phyloP scores from a whole-genome alignment of 2,113 vertebrate species.

The Catharus fuscescens region DNA sequence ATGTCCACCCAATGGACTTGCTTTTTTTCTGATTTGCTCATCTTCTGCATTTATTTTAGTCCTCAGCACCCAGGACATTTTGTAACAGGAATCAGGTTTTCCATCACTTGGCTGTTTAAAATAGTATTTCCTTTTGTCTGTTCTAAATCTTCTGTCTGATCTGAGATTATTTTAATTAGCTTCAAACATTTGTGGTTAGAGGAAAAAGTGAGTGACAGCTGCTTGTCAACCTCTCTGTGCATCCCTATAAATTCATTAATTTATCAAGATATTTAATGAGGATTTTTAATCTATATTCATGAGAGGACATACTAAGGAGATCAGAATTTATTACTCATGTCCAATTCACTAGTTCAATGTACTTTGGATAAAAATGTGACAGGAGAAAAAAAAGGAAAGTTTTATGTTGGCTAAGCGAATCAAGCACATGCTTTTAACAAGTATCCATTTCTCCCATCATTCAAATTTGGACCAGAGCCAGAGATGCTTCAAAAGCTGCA shows the following conservation, averaged over 20 bases:
- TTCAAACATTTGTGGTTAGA: background rate
- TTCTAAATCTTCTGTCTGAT: background rate
- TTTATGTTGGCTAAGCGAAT: background rate
- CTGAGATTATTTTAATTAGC: background rate
- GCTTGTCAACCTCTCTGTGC: background rate
- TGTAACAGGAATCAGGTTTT: background rate
- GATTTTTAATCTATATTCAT: background rate
- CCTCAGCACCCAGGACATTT: background rate
- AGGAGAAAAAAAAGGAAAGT: background rate
- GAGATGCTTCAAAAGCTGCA: slow-evolving; percentile 14
- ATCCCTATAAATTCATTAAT: background rate
- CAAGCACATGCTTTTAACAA: background rate
- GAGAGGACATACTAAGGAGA: background rate
- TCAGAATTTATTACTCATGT: background rate
- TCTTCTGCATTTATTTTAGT: background rate
- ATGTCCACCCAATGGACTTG: background rate
- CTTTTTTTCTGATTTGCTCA: background rate
- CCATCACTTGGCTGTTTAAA: background rate
- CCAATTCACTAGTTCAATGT: background rate
- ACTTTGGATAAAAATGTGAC: background rate
- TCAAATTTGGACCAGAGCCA: background rate
- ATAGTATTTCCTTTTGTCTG: background rate
- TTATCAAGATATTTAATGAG: background rate
- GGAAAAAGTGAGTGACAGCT: background rate
- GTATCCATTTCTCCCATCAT: background rate